A percentile compares a stretch with the other conserved stretches of the same genome.
These are phyloP conservation scores for Drosophila neocordata DNA, from an alignment of 1,140 invertebrate genomes.

Conservation along the genomic window DNA sequence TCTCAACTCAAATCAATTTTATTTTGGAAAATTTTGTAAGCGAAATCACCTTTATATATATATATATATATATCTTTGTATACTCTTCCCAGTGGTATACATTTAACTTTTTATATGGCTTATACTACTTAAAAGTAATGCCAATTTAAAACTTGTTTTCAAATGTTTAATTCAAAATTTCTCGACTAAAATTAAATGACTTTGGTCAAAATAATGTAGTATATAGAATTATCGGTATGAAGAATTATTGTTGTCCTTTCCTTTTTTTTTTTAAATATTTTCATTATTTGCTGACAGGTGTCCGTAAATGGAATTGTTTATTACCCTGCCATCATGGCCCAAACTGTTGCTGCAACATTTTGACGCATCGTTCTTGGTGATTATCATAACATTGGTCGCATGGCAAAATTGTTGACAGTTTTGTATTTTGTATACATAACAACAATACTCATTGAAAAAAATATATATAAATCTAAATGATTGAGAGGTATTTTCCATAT, in stretches of 20 bases:
- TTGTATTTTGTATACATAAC: conserved; percentile 30
- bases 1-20: too few relatives aligned
- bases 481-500: too few relatives aligned
- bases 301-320: conserved; percentile 80
- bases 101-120: too few relatives aligned
- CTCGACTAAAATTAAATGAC: too few relatives aligned
- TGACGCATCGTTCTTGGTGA: conserved; percentile 50
- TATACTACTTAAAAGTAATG: too few relatives aligned
- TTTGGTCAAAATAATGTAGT: background rate
- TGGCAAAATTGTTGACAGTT: conserved; percentile 64
- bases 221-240: background rate
- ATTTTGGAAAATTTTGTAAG: too few relatives aligned
- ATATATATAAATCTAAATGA: too few relatives aligned
- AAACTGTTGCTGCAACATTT: background rate
- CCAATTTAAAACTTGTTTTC: too few relatives aligned
- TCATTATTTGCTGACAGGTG: conserved; percentile 78
- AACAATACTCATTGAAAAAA: conserved; percentile 32
- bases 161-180: too few relatives aligned
- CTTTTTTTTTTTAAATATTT: conserved; percentile 78
- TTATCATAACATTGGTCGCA: conserved; percentile 66
- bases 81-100: too few relatives aligned
- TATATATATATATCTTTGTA: too few relatives aligned
- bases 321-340: conserved; percentile 43
- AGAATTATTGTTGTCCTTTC: background rate
- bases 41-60: too few relatives aligned